Evolutionary conservation across 1,140 invertebrate species (phyloP), one percentile per base, ranked within the genome.

Genomic region (Oreohelix idahoensis): DNA sequence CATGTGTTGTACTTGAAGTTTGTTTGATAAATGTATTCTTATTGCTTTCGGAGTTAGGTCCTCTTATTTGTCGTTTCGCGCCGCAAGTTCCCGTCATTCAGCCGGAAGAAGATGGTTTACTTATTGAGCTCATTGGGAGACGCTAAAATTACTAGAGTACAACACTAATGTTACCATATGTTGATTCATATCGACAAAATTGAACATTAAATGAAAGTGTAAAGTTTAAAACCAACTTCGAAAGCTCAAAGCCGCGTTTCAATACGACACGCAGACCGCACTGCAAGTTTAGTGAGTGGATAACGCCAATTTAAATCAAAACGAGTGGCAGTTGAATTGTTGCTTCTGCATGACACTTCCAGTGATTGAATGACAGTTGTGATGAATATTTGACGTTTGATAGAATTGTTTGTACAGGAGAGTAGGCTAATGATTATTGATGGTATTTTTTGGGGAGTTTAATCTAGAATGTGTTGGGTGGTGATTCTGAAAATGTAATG

Each of bases 61-160:
- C 63, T 32, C 5, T 66, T 66, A 32, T 32, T n/a, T 66, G 63
- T 35, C 39, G 5, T 76, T 76, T 76, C 74, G 74, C 74, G 74
- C 74, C 74, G 74, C 29, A 76, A 53, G n/a, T 76, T 76, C 74
- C 74, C 74, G 74, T 49, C 74, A 51, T 76, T 45, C 74, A 76
- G 42, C 74, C 74, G 74, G 74, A 76, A 76, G 74, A 49, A 76
- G 74, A 76, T 76, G 42, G 42, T 42, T 76, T 29, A 32, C 63
- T 29, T 66, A 66, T 66, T 66, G 63, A 66, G 63, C 63, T 66
- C 8, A 32, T 29, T 32, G 63, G 63, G 20, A 66, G 63, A 66
- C 63, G 63, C 63, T 66, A 32, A 23, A 8, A 4, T n/a, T 58
- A 58, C 53, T n/a, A 23, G 15, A 8, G 53, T n/a, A 23, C 53